These are phyloP conservation scores for Halcyon chelicuti DNA, from an alignment of 2,797 vertebrate species.

Conservation along the genomic window DNA sequence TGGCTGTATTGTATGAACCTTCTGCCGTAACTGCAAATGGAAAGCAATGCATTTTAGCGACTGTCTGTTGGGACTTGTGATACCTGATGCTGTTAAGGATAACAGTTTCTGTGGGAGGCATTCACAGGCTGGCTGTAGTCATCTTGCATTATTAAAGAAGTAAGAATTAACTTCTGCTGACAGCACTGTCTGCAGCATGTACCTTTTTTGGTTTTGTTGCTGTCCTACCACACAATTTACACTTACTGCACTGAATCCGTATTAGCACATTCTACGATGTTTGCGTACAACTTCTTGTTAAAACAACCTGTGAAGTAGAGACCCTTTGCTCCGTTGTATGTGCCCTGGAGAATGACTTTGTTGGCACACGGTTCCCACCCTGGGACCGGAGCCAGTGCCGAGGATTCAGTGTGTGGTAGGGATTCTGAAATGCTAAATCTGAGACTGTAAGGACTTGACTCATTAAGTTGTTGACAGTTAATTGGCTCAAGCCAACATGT, in stretches of 20 bases:
- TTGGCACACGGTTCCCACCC: not conserved
- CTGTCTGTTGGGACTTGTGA: not conserved
- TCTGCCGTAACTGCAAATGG: not conserved
- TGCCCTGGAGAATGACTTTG: not conserved
- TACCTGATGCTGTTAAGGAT: slow-evolving; percentile 2
- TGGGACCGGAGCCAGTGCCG: slow-evolving; percentile 28
- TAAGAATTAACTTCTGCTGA: slow-evolving; percentile 12
- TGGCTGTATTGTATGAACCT: not conserved
- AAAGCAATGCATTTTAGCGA: not conserved
- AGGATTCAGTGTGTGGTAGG: slow-evolving; percentile 13
- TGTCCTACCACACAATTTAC: not conserved
- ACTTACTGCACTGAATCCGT: not conserved
- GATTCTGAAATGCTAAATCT: slow-evolving; percentile 10
- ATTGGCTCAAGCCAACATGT: not conserved
- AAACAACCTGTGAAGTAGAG: not conserved
- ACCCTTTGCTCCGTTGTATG: not conserved
- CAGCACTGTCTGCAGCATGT: not conserved
- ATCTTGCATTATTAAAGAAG: slow-evolving; percentile 37
- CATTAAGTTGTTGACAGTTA: slow-evolving; percentile 26
- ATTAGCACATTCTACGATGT: not conserved
- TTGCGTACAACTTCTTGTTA: not conserved
- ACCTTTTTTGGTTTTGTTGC: not conserved
- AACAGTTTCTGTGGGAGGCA: not conserved
- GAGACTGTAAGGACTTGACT: not conserved
- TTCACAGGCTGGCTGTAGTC: slow-evolving; percentile 13